Percentiles rank a stretch among this genome's conserved stretches.
phyloP scores from a whole-genome alignment of 2,113 vertebrate species.

The Hypomesus transpacificus region DNA sequence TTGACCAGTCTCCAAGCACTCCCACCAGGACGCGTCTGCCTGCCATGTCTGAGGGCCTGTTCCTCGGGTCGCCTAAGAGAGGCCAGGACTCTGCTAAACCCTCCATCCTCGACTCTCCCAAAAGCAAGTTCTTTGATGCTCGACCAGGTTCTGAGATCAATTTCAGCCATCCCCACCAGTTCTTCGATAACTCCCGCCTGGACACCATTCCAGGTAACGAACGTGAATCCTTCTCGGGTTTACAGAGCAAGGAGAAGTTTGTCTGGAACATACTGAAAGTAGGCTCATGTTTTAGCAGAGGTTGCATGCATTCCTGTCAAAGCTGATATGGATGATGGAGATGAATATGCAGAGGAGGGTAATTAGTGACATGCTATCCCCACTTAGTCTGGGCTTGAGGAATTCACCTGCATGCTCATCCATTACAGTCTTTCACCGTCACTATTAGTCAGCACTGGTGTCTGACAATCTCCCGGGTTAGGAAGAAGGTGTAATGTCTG shows the following conservation, averaged over 20 bases:
- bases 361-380: conserved; percentile 27
- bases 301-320: conserved; percentile 16
- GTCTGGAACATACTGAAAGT: not conserved
- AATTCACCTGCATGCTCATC: not conserved
- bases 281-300: conserved; percentile 43
- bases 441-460: not conserved
- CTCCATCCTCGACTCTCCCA: conserved; percentile 48
- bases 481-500: too few species aligned
- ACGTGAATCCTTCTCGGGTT: not conserved
- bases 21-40: conserved; percentile 51
- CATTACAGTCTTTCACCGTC: too few species aligned
- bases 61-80: conserved; percentile 35
- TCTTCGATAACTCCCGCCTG: conserved; percentile 72
- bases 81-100: not conserved
- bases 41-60: conserved; percentile 1
- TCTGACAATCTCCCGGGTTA: not conserved
- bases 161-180: conserved; percentile 54
- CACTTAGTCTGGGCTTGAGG: not conserved
- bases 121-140: conserved; percentile 65
- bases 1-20: conserved; percentile 42
- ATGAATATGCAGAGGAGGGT: conserved; percentile 46
- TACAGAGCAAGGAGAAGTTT: too few species aligned
- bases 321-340: not conserved
- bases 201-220: conserved; percentile 59
- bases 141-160: conserved; percentile 24